These are phyloP conservation scores for Pogonognathellus flavescens DNA, from an alignment of 1,140 invertebrate genomes.

Conservation along the genomic window DNA sequence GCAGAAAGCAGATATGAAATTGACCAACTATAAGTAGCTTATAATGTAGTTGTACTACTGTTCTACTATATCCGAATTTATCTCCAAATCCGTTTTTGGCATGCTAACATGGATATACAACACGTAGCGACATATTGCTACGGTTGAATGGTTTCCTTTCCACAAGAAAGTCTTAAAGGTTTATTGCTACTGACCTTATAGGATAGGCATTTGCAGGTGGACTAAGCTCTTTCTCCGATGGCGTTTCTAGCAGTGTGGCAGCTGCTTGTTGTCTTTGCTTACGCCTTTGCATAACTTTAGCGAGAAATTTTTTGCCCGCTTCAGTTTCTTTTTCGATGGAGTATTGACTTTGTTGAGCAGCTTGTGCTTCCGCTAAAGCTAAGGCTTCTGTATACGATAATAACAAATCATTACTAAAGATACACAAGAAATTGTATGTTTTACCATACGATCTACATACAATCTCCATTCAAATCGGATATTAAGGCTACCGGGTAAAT, in stretches of 20 bases:
- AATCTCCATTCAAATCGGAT: too few species aligned
- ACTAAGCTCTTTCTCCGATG: conserved; percentile 53
- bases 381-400: conserved; percentile 10
- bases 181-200: conserved; percentile 46
- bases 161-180: background rate
- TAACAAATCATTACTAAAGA: background rate
- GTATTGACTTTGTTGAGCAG: conserved; percentile 18
- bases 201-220: conserved; percentile 53
- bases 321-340: conserved; percentile 51
- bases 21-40: background rate
- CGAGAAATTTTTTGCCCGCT: conserved; percentile 57
- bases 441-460: background rate
- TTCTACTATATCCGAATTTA: conserved; percentile 1
- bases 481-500: too few species aligned
- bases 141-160: background rate
- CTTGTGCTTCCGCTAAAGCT: conserved; percentile 15
- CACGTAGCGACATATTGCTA: background rate
- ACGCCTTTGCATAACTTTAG: conserved; percentile 56
- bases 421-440: background rate
- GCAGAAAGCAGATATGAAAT: conserved; percentile 1
- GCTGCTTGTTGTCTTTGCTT: conserved; percentile 33
- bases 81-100: background rate
- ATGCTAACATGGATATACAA: background rate
- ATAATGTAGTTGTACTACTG: background rate
- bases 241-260: background rate